Base-by-base conservation (phyloP, 2,797 vertebrate genomes). In the Takifugu rubripes region DNA sequence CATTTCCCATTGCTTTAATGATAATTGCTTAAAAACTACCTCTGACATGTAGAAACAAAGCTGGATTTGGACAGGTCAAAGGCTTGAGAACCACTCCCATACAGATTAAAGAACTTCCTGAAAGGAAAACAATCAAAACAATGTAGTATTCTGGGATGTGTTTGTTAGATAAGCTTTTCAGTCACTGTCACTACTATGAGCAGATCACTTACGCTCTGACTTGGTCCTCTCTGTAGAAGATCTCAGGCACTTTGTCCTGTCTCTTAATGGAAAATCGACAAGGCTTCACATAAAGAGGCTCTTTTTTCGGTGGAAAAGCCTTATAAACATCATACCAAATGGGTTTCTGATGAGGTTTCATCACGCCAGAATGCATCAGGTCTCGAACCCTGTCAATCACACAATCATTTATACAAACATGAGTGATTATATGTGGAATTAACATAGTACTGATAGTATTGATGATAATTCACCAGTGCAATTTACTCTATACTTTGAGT, bases 281-380 rank as follows among this genome's bases (percentile, higher is more conserved):
- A 8, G 80, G 75, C 50, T 84, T 84, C 2, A 77, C 87, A 57
- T 91, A 84, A 1, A 92, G 10, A 0, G 95, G 94, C 10, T 93
- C 92, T 53, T 77, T 88, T 74, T 89, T 86, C 0, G 96, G 95
- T 1, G 96, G 96, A 54, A 96, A 98, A 0, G 94, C 92, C 0
- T 74, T 29, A 36, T 95, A 98, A 0, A 97, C 79, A 2, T 98
- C 94, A 42, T 86, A 94, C 96, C 96, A 98, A 49, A 94, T 52
- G 0, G 95, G 96, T 61, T 92, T 95, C 42, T 89, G 4, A 1
- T 70, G 50, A 5, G 79, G 68, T 27, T 90, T 91, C 50, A 95
- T 56, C 21, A 95, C 86, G 9, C 93, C 90, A 2, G 91, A 72
- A 9, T 92, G 93, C 40, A 95, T 82, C 77, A 98, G 77, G 86